Evolutionary conservation across 1,140 invertebrate species (phyloP), one percentile per base, ranked within the genome.

Genomic region (Ceratina calcarata): DNA sequence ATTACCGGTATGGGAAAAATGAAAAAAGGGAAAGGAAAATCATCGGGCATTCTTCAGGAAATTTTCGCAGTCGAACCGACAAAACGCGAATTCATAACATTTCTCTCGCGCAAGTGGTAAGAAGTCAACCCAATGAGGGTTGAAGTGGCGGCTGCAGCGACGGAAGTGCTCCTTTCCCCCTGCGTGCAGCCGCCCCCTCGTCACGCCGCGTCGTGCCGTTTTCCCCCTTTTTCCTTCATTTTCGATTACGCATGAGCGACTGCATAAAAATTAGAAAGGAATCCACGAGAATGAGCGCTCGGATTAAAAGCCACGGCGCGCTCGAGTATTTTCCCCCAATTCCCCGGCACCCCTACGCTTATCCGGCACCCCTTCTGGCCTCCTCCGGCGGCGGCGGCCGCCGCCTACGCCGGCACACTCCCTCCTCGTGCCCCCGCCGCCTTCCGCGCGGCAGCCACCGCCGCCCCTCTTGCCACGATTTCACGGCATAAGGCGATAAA

Each of bases 241-340:
- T 90, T 84, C 84, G 80, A 84, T 84, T 78, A 90, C 86, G 87
- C 90, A 87, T 91, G 90, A 90, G 86, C 82, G 83, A 86, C 13
- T 82, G 78, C 84, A 85, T 83, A 87, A 91, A 91, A 90, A 88
- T 91, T 89, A 86, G 81, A 91, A 91, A 91, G 83, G 88, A 89
- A 91, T 90, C 85, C 84, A 84, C 82, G 81, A 86, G 87, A 90
- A 90, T 83, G 83, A 86, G 65, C 78, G 81, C 74, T 81, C 84
- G 82, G 85, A 85, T 86, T 81, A 86, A 91, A 91, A 89, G 84
- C 85, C 72, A 72, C 81, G 80, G 77, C 68, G 74, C 77, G 89
- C 87, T 90, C 79, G 77, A 88, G 86, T 83, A 87, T 88, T 89
- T 91, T 81, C 77, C 78, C 84, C 80, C 86, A 87, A 89, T 89